Evolutionary conservation across 2,113 vertebrate genomes (phyloP), one percentile per base, ranked within the genome.

Genomic region (Lasiurus borealis): DNA sequence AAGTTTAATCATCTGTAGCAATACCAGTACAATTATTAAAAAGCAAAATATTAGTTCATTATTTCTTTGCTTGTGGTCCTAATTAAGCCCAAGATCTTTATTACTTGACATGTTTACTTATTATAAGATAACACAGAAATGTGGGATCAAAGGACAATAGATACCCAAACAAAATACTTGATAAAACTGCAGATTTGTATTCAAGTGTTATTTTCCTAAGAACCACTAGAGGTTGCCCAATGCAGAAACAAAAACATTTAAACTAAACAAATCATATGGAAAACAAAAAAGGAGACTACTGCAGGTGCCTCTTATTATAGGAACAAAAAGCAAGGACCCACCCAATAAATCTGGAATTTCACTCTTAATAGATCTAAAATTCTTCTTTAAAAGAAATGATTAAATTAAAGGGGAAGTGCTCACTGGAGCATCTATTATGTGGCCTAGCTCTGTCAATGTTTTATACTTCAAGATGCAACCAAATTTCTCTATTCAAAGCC

Each of bases 171-270:
- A 88, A 92, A 91, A 83, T 31, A 87, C 27, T 23, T 87, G 90
- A 31, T 72, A 92, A 90, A 16, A 52, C 6, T 34, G 31, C 6
- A 71, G 48, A 52, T 81, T 84, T 76, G 77, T 9, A 83, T 23
- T 44, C 76, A 77, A 88, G 69, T 96, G 94, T 76, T 44, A 96
- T 96, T 96, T 97, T 90, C 84, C 21, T 76, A 66, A 84, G 71
- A 19, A 64, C 92, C 96, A 97, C 94, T 96, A 98, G 96, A 96
- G 88, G 92, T 54, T 97, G 93, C 93, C 81, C 91, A 80, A 93
- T 71, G 62, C 85, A 96, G 93, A 97, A 59, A 86, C 21, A 96
- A 86, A 88, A 27, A 73, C n/a, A 95, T 52, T n/a, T 73, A 82
- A 86, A 64, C 27, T 71, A 83, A 95, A 95, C 11, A 83, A 92